Evolutionary conservation across 2,888 invertebrate genomes (phyloP), one percentile per base, ranked within the genome.

Genomic region (Parnassius apollo): DNA sequence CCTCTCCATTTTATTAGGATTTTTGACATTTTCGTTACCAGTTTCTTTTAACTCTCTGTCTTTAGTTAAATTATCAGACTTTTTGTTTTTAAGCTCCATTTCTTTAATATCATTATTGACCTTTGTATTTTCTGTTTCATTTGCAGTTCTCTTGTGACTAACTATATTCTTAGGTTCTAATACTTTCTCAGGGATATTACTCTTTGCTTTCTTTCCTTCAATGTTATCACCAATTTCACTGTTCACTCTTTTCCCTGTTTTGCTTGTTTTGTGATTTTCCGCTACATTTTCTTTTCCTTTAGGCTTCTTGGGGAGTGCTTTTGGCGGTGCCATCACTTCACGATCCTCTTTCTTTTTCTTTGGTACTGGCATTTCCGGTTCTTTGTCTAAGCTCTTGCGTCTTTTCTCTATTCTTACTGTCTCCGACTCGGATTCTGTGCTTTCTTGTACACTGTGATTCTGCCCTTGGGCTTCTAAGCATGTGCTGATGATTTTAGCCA

Each of bases 311-410:
- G 88, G 88, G 2, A 85, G 51, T 3, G 76, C 66, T 66, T 84
- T 87, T 0, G 89, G 89, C 0, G 89, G 89, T 0, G 86, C 88
- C 89, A 89, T 89, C 0, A 83, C 75, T 64, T 83, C 81, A 9
- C 64, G 1, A 13, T 49, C 67, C 9, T 71, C 70, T 49, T 69
- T 66, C 2, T 70, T 74, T 64, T 61, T 71, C 61, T 54, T 74
- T 61, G 53, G 59, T 8, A 59, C 56, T 0, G 74, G 71, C 8
- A 58, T 61, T 1, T 77, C 75, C 0, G 70, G 68, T 51, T 75
- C 77, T 13, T 71, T 63, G 35, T 75, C 73, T 18, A 74, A 18
- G 59, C 72, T 74, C 2, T 72, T 73, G 0, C 70, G 67, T 57
- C 71, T 63, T 42, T 72, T 71, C n/a, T 72, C 67, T 0, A 61